These are phyloP conservation scores for Turritopsis dohrnii DNA, from an alignment of 30 jellyfish, hydroid and myxozoan genomes.

Conservation along the genomic window DNA sequence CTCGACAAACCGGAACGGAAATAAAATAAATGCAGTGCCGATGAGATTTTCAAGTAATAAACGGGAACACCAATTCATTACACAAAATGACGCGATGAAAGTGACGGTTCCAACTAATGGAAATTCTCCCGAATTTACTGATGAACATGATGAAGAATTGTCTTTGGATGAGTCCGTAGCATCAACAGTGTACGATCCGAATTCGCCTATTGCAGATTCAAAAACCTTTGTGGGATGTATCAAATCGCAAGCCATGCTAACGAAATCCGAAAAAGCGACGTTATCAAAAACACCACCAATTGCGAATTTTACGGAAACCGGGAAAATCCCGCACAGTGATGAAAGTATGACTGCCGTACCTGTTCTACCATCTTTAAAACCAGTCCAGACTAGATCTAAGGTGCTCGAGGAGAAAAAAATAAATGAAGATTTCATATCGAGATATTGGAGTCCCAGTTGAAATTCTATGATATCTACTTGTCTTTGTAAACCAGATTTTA, in stretches of 20 bases:
- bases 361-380: neutral
- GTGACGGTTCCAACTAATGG: neutral
- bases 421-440: constrained; percentile 1
- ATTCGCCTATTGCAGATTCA: neutral
- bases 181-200: constrained; percentile 5
- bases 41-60: neutral
- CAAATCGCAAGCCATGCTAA: neutral
- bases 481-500: too few relatives aligned
- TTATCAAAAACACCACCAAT: neutral
- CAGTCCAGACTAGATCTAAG: neutral
- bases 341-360: neutral
- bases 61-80: neutral
- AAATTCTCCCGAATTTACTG: neutral
- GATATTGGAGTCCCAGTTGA: neutral
- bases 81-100: neutral
- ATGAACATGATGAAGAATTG: neutral
- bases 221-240: neutral
- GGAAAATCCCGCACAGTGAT: neutral
- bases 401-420: neutral
- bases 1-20: neutral
- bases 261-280: neutral
- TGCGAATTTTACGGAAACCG: neutral
- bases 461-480: neutral
- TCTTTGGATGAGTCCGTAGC: constrained; percentile 3
- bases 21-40: neutral